Percentiles rank a stretch among this genome's conserved stretches.
Evolutionary conservation across 2,113 vertebrate genomes (phyloP).

Genomic region (Chloebia gouldiae): DNA sequence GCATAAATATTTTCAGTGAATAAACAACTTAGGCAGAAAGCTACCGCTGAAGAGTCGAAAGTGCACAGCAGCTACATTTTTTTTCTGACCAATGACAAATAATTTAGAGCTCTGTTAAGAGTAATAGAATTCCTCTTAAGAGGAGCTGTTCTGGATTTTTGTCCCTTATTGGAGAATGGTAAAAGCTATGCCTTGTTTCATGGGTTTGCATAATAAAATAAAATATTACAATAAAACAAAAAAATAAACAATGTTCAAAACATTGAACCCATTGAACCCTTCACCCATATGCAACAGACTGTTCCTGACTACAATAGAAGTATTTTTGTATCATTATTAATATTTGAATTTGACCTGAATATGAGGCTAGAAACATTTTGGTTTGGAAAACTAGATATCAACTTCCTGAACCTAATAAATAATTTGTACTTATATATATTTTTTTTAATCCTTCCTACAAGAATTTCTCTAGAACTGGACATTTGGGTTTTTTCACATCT

Average conservation of each 20-base stretch:
- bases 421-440: neutral
- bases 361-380: neutral
- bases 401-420: neutral
- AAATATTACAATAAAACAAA: neutral
- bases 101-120: neutral
- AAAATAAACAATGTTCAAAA: neutral
- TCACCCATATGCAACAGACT: neutral
- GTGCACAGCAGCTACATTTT: neutral
- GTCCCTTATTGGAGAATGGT: neutral
- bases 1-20: conserved; percentile 18
- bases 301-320: neutral
- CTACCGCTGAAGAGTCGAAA: neutral
- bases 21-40: neutral
- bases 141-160: neutral
- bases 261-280: too few relatives aligned
- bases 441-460: neutral
- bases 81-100: neutral
- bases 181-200: neutral
- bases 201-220: neutral
- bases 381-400: neutral
- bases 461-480: neutral
- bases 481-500: neutral
- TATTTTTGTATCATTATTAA: neutral
- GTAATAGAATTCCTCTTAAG: neutral
- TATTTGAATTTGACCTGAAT: neutral